A percentile compares a stretch with the other conserved stretches of the same genome.
These are phyloP conservation scores for Cebidichthys violaceus DNA, from an alignment of 2,113 vertebrate genomes.

Conservation along the genomic window DNA sequence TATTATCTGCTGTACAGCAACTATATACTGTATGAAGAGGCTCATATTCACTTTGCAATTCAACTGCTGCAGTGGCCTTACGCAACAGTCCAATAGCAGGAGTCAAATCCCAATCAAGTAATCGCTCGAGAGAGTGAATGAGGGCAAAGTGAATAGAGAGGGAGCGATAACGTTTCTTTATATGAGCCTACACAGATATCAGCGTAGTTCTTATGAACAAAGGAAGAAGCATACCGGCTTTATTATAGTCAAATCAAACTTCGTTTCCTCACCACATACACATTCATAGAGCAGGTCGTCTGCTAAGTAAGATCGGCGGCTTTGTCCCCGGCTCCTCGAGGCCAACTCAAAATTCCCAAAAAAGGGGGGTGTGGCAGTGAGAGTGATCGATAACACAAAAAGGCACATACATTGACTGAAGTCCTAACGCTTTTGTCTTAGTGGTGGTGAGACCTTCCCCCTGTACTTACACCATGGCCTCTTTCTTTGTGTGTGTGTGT, in stretches of 20 bases:
- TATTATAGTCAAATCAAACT: too few species aligned
- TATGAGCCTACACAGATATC: neutral
- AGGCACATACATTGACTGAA: too few species aligned
- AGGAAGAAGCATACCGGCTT: neutral
- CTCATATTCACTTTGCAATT: constrained; percentile 49
- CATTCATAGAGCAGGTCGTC: too few species aligned
- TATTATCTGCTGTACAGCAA: constrained; percentile 55
- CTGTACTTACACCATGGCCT: neutral
- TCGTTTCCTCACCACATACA: too few species aligned
- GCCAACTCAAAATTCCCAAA: too few species aligned
- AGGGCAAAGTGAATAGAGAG: constrained; percentile 31
- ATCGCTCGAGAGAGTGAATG: constrained; percentile 24
- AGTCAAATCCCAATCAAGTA: constrained; percentile 54
- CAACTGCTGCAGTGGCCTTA: constrained; percentile 40
- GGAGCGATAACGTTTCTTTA: constrained; percentile 22
- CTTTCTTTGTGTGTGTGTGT: too few species aligned
- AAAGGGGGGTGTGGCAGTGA: too few species aligned
- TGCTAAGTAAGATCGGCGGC: too few species aligned
- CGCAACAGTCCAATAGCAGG: constrained; percentile 41
- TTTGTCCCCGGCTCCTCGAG: too few species aligned
- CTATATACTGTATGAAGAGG: constrained; percentile 51
- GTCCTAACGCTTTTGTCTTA: too few species aligned
- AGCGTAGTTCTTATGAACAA: neutral
- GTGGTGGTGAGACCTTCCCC: too few species aligned
- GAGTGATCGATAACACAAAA: too few species aligned